Evolutionary conservation across 2,888 invertebrate genomes (phyloP).

Genomic region (Bombyx huttoni): DNA sequence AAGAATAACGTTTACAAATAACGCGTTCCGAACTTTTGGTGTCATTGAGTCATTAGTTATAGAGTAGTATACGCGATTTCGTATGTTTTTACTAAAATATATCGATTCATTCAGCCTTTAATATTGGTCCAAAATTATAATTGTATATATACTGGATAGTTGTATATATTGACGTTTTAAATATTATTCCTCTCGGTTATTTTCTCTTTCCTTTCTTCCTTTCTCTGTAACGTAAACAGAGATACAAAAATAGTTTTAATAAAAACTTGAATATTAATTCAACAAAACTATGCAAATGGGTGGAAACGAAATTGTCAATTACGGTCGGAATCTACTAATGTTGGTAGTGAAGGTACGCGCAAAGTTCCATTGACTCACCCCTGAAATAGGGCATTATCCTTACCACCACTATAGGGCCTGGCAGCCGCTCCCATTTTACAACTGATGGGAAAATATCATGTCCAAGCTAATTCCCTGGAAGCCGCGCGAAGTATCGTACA

Average conservation of each 20-base stretch:
- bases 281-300: constrained; percentile 11
- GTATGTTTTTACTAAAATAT: neutral
- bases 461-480: constrained; percentile 25
- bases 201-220: no score
- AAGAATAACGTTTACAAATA: constrained; percentile 1
- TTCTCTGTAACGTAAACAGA: no score
- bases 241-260: constrained; percentile 9
- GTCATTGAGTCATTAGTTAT: neutral
- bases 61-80: no score
- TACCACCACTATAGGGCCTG: constrained; percentile 26
- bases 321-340: constrained; percentile 12
- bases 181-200: no score
- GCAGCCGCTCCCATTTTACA: constrained; percentile 41
- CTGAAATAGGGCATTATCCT: constrained; percentile 26
- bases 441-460: constrained; percentile 41
- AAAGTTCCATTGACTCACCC: constrained; percentile 29
- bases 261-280: constrained; percentile 7
- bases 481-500: constrained; percentile 20
- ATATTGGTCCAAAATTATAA: no score
- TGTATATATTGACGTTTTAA: no score
- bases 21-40: neutral
- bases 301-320: constrained; percentile 17
- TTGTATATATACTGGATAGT: no score
- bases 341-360: constrained; percentile 6
- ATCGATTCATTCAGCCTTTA: no score